These are phyloP conservation scores for Caenorhabditis angaria DNA, from an alignment of 2,888 invertebrate genomes.

Conservation along the genomic window DNA sequence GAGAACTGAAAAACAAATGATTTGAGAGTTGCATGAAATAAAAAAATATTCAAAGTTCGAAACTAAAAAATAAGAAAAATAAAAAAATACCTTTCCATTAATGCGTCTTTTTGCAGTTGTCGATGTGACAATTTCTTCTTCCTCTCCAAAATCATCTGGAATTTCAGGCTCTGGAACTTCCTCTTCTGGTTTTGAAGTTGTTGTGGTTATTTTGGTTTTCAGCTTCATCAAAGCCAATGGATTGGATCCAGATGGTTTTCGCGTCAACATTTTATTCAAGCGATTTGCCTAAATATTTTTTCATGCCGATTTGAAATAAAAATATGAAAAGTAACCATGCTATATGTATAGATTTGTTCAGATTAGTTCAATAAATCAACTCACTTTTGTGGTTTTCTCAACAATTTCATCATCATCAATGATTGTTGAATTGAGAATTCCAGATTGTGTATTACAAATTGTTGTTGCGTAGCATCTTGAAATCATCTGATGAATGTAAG, in stretches of 20 bases:
- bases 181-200: constrained; percentile 34
- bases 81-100: constrained; percentile 18
- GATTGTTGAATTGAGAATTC: constrained; percentile 65
- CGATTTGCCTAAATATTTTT: constrained; percentile 42
- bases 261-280: constrained; percentile 44
- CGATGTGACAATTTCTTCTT: constrained; percentile 25
- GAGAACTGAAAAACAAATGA: not conserved
- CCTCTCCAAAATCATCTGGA: constrained; percentile 28
- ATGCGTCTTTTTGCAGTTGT: constrained; percentile 25
- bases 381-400: constrained; percentile 54
- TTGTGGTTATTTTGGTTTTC: constrained; percentile 33
- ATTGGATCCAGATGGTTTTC: constrained; percentile 34
- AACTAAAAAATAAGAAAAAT: constrained; percentile 7
- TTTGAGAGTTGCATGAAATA: constrained; percentile 1
- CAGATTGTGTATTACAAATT: constrained; percentile 65
- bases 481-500: constrained; percentile 71
- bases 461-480: constrained; percentile 69
- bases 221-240: constrained; percentile 37
- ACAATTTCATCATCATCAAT: constrained; percentile 55
- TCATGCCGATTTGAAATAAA: not conserved
- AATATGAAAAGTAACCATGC: constrained; percentile 5
- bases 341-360: not conserved
- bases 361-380: not conserved
- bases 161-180: constrained; percentile 20
- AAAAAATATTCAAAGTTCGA: constrained; percentile 10